phyloP scores from a whole-genome alignment of 2,797 vertebrate species.

The Sebastes elongatus region DNA sequence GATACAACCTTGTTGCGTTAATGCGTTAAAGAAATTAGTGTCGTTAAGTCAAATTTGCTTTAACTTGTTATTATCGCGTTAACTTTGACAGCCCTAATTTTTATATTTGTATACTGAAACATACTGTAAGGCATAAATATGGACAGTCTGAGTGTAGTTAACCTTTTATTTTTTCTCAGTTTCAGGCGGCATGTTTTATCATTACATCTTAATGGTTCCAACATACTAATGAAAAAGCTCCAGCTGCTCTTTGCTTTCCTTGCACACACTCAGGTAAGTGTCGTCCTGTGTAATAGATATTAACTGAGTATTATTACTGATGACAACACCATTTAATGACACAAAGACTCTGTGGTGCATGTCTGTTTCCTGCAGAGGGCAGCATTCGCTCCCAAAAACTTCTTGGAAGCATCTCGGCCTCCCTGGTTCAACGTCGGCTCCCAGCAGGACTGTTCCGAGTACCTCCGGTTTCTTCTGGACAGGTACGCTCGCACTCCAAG shows the following conservation, averaged over 20 bases:
- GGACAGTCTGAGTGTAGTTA: neutral
- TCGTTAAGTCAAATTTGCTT: no score
- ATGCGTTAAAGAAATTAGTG: no score
- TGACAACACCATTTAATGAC: neutral
- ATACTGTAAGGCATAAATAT: neutral
- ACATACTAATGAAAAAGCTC: slow-evolving; percentile 94
- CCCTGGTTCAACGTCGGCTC: slow-evolving; percentile 95
- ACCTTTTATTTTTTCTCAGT: slow-evolving; percentile 73
- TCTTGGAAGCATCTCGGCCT: slow-evolving; percentile 95
- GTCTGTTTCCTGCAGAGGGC: slow-evolving; percentile 86
- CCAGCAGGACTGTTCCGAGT: slow-evolving; percentile 98
- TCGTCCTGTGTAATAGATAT: neutral
- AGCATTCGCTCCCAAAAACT: slow-evolving; percentile 93
- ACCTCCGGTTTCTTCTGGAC: slow-evolving; percentile 96
- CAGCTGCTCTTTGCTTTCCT: slow-evolving; percentile 98
- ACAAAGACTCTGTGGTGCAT: neutral
- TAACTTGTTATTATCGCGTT: no score
- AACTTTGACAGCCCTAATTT: neutral
- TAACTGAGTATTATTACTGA: neutral
- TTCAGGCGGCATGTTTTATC: slow-evolving; percentile 96
- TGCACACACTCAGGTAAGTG: slow-evolving; percentile 94
- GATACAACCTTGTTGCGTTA: no score
- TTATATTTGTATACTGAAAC: neutral
- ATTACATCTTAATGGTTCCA: slow-evolving; percentile 90
- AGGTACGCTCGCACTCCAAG: slow-evolving; percentile 81